phyloP scores from a whole-genome alignment of 2,888 invertebrate species.

The Mantis religiosa region DNA sequence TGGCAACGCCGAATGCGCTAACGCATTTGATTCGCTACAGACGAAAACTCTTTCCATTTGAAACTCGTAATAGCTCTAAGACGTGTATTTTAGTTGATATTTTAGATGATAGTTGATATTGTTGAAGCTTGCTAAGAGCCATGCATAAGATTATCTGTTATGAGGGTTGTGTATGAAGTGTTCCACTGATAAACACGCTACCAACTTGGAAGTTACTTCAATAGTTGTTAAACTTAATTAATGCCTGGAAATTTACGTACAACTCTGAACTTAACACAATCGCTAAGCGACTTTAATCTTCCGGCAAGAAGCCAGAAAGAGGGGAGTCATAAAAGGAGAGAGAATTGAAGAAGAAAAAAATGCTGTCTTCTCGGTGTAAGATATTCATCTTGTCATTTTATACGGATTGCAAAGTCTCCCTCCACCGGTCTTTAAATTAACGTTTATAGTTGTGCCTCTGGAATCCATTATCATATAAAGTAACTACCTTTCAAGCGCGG shows the following conservation, averaged over 20 bases:
- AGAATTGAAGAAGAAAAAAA: not conserved
- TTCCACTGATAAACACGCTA: no score
- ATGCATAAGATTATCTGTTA: no score
- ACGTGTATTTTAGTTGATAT: no score
- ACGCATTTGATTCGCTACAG: no score
- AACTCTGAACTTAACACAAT: not conserved
- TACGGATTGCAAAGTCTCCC: not conserved
- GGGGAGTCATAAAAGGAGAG: not conserved
- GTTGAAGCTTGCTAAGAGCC: no score
- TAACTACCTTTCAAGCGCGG: not conserved
- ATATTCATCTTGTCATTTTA: not conserved
- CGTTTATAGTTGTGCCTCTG: not conserved
- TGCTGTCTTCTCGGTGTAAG: not conserved
- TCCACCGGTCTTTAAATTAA: not conserved
- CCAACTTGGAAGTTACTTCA: not conserved
- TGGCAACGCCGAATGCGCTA: no score
- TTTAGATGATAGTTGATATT: no score
- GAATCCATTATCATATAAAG: conserved; percentile 8
- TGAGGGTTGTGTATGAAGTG: no score
- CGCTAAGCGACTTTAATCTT: not conserved
- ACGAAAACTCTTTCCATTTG: no score
- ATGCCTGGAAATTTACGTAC: not conserved
- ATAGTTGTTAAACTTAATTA: not conserved
- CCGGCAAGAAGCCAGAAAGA: not conserved
- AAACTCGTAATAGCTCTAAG: no score